phyloP scores from a whole-genome alignment of 2,888 invertebrate species.

The Caenorhabditis sulstoni region DNA sequence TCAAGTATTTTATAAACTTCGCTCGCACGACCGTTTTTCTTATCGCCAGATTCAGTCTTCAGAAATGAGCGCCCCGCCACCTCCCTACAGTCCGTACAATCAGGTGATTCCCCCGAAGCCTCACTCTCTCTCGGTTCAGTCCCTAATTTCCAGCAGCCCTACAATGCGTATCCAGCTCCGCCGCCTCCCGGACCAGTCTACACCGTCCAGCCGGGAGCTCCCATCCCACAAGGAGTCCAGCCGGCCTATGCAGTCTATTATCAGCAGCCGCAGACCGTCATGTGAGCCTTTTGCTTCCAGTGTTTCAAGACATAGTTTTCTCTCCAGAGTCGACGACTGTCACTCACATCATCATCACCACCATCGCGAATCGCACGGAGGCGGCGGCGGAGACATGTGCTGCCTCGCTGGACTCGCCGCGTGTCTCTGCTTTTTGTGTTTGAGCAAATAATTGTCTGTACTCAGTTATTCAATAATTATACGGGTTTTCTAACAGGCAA shows the following conservation, averaged over 20 bases:
- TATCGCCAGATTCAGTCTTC: constrained; percentile 41
- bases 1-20: constrained; percentile 51
- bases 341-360: constrained; percentile 47
- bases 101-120: constrained; percentile 19
- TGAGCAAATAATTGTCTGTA: constrained; percentile 31
- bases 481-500: constrained; percentile 1
- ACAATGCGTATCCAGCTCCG: constrained; percentile 46
- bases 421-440: constrained; percentile 49
- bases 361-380: constrained; percentile 5
- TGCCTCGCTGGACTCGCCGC: constrained; percentile 50
- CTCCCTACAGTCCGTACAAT: constrained; percentile 49
- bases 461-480: constrained; percentile 2
- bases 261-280: constrained; percentile 52
- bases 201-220: constrained; percentile 46
- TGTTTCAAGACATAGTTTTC: too few relatives aligned
- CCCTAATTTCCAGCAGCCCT: constrained; percentile 19
- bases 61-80: constrained; percentile 44
- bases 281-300: constrained; percentile 29
- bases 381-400: constrained; percentile 49
- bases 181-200: constrained; percentile 43
- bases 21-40: constrained; percentile 8
- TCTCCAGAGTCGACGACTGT: constrained; percentile 52
- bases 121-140: background rate
- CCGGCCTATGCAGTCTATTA: constrained; percentile 53
- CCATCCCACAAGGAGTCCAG: constrained; percentile 47